Conservation (phyloP, 2,888 invertebrate genomes). For the Myathropa florea region DNA sequence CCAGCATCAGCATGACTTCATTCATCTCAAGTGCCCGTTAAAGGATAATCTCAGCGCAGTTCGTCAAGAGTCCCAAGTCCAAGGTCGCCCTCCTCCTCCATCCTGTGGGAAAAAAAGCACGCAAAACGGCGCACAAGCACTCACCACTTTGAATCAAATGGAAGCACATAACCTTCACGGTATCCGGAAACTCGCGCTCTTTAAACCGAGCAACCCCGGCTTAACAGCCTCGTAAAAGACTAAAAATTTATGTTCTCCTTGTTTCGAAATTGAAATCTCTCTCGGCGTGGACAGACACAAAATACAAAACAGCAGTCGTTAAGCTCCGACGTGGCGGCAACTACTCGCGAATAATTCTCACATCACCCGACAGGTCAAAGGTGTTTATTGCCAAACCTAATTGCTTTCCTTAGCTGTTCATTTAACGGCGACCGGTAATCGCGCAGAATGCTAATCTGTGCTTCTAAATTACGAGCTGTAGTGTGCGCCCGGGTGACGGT, state of each 20-base stretch:
- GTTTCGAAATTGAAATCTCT: constrained; percentile 10
- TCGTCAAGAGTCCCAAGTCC: not conserved
- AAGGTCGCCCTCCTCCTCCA: not conserved
- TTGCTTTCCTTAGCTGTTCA: not conserved
- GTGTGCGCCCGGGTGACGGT: not conserved
- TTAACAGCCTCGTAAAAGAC: constrained; percentile 18
- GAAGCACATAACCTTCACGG: not conserved
- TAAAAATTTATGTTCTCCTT: constrained; percentile 11
- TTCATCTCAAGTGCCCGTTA: not conserved
- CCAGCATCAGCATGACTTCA: not conserved
- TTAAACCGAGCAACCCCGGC: not conserved
- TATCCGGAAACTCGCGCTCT: constrained; percentile 7
- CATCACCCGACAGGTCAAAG: not conserved
- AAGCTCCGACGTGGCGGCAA: not conserved
- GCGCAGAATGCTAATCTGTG: not conserved
- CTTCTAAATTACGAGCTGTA: not conserved
- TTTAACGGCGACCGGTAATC: not conserved
- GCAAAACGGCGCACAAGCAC: not conserved
- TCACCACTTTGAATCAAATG: not conserved
- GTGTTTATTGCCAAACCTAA: constrained; percentile 3
- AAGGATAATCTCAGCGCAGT: not conserved
- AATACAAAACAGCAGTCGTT: not conserved
- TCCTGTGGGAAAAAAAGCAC: not conserved
- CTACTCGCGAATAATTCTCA: not conserved
- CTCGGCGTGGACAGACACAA: not conserved